Conservation (phyloP, 2,888 invertebrate genomes). For the Chironomus riparius region DNA sequence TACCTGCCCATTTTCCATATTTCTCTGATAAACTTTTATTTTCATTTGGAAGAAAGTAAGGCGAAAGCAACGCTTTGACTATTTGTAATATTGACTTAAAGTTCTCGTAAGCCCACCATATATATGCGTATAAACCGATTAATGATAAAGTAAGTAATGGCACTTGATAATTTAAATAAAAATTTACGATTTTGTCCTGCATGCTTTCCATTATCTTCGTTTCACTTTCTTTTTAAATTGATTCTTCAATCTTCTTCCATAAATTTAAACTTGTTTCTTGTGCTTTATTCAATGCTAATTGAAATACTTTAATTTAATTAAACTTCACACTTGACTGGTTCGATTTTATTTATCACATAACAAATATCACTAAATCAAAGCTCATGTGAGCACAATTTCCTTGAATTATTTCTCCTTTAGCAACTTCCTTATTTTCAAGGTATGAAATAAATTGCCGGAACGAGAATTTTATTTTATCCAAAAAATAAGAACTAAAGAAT, state of each 20-base stretch:
- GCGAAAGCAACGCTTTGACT: slow-evolving; percentile 52
- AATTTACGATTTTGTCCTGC: not conserved
- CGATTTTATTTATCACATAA: too few species aligned
- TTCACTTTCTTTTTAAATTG: not conserved
- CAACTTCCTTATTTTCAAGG: too few species aligned
- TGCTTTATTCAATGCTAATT: too few species aligned
- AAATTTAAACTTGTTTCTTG: too few species aligned
- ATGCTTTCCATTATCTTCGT: not conserved
- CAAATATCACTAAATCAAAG: too few species aligned
- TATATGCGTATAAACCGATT: slow-evolving; percentile 47
- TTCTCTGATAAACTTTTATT: slow-evolving; percentile 52
- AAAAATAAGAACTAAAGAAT: too few species aligned
- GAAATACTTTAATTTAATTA: too few species aligned
- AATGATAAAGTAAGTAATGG: slow-evolving; percentile 37
- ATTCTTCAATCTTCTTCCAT: not conserved
- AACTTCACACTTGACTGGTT: too few species aligned
- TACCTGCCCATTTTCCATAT: slow-evolving; percentile 83
- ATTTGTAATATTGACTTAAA: slow-evolving; percentile 53
- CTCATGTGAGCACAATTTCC: too few species aligned
- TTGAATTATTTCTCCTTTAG: too few species aligned
- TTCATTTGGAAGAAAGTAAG: slow-evolving; percentile 55
- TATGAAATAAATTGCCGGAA: too few species aligned
- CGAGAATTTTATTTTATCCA: too few species aligned
- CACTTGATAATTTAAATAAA: not conserved
- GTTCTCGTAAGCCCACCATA: slow-evolving; percentile 48